These are phyloP conservation scores for Xerus inauris DNA, from an alignment of 2,113 vertebrate species.

Conservation along the genomic window DNA sequence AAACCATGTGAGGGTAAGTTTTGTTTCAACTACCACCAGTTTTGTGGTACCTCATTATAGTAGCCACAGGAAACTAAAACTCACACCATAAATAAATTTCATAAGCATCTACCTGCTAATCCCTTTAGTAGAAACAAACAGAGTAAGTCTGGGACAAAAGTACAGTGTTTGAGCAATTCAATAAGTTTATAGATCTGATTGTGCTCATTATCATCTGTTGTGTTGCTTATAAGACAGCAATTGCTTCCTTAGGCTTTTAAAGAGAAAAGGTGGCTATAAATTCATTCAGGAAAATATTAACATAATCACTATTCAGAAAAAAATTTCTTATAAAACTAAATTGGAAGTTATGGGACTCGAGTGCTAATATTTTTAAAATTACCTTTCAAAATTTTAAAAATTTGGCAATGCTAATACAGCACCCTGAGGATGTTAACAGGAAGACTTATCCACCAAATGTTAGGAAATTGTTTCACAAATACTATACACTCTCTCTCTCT, in stretches of 20 bases:
- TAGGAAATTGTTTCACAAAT: conserved; percentile 39
- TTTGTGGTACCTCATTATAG: neutral
- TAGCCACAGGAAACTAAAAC: neutral
- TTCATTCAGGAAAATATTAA: conserved; percentile 1
- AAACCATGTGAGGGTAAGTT: neutral
- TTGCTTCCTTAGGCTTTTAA: conserved; percentile 8
- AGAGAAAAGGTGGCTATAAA: neutral
- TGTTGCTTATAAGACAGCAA: neutral
- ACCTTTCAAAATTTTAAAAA: conserved; percentile 39
- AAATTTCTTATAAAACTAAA: conserved; percentile 37
- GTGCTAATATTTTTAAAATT: neutral
- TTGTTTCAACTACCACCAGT: neutral
- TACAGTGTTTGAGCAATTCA: neutral
- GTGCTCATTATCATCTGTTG: neutral
- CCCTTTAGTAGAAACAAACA: neutral
- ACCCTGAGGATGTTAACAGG: neutral
- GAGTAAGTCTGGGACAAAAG: neutral
- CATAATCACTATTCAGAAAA: conserved; percentile 18
- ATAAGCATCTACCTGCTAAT: neutral
- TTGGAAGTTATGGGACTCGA: conserved; percentile 31
- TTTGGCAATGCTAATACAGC: neutral
- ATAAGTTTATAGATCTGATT: neutral
- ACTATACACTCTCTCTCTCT: no score
- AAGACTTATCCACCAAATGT: neutral
- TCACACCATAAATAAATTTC: neutral